Base-by-base conservation (phyloP, 2,113 vertebrate species). In the Mellivora capensis region DNA sequence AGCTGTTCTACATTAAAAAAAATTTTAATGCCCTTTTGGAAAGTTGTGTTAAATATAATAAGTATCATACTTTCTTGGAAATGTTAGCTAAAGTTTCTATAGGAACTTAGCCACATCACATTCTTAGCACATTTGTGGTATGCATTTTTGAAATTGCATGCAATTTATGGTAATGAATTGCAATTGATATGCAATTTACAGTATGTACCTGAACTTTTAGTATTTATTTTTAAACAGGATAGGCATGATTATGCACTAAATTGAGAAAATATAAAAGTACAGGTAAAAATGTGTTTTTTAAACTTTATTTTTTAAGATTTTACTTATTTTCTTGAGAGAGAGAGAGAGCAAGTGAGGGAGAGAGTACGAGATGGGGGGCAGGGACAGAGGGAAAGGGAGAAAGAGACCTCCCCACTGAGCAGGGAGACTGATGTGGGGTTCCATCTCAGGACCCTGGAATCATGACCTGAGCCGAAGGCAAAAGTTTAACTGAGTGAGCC, bases 111-210 rank as follows among this genome's bases (percentile, higher is more conserved):
- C 83, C 80, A 96, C 64, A 97, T 96, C 64, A 91, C 96, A 97
- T 95, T 97, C 86, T 97, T 94, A 97, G 97, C 83, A 97, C 74
- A 93, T 90, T 94, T 97, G 83, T 93, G 94, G 91, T 81, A 92
- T 85, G 74, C 61, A 97, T 94, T 98, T 97, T 97, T 97, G 59
- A 84, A 97, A 96, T 97, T 94, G 87, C 67, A 94, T 72, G 54
- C 27, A 91, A 95, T 97, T 95, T 91, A 84, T 90, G 61, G 57
- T 74, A 83, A 69, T 82, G 67, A 94, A 62, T 91, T 83, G 96
- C 12, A 97, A 96, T 12, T 95, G 77, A 96, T 95, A 44, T 87
- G 29, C 31, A 97, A 93, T 87, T 96, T 89, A 86, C 25, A 89
- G n/a, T 29, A 57, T 72, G 4, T 94, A 96, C 54, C 67, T 97